Evolutionary conservation across 2,113 vertebrate genomes (phyloP), one percentile per base, ranked within the genome.

Genomic region (Oncorhynchus mykiss): DNA sequence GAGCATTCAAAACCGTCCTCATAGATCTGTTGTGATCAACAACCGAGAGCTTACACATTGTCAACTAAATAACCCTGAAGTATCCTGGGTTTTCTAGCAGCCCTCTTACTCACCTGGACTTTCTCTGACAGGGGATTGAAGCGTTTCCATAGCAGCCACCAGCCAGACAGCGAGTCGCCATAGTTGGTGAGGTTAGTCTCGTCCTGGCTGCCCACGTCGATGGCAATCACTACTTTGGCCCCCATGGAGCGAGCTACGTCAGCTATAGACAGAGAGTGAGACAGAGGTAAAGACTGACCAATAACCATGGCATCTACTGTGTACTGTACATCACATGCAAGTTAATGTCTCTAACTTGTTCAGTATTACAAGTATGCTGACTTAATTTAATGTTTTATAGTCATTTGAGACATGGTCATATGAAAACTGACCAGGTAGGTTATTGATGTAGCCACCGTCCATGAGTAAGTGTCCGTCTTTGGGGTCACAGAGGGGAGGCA

Each of bases 91-190:
- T 51, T 16, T 13, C 9, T 14, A 51, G 13, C 34, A 51, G 3
- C 9, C 9, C 14, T 3, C 49, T 51, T 14, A 14, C 78, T 80
- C 74, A 97, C 96, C 95, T 98, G 96, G 76, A 97, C 94, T 91
- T 90, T 96, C 62, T 95, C 90, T 0, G 94, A 94, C 86, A 96
- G 86, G 0, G 97, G 97, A 84, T 98, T 98, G 85, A 96, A 95
- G 22, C 95, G 91, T 79, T 98, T 98, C 96, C 97, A 98, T 59
- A 98, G 93, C 82, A 98, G 87, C 97, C 96, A 99, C 97, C 97
- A 98, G 49, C 97, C 96, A 0, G 95, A 97, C 72, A 99, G 89
- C 0, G 92, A 88, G 65, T 98, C 96, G 0, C 97, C 96, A 0
- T 98, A 98, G 90, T 98, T 98, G 85, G 96, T 97, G 48, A 98